Conservation (phyloP, 2,113 vertebrate species). For the Lasiurus borealis region DNA sequence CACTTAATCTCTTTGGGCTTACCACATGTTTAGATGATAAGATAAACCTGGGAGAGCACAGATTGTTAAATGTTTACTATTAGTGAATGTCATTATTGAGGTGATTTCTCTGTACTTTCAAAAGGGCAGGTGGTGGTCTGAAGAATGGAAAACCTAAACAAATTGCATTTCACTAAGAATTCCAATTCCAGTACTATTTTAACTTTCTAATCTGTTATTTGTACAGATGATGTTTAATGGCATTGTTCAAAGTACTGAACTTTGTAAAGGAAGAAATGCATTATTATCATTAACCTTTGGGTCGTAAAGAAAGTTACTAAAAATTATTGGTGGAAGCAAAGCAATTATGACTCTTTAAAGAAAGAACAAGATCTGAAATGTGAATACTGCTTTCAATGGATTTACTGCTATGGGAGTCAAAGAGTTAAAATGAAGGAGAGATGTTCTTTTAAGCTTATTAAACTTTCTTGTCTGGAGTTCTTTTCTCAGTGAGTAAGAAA, state of each 20-base stretch:
- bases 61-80: background rate
- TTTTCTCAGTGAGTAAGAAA: constrained; percentile 87
- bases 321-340: constrained; percentile 73
- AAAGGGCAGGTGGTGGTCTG: background rate
- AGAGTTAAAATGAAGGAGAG: constrained; percentile 86
- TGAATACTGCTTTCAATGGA: constrained; percentile 63
- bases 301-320: constrained; percentile 60
- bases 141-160: constrained; percentile 28
- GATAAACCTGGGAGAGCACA: constrained; percentile 22
- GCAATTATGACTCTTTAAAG: constrained; percentile 75
- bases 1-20: constrained; percentile 3
- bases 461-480: constrained; percentile 91
- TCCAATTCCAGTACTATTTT: constrained; percentile 40
- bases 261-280: constrained; percentile 61
- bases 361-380: constrained; percentile 74
- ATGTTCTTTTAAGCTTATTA: constrained; percentile 82
- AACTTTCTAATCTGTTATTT: constrained; percentile 66
- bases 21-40: constrained; percentile 27
- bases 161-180: background rate
- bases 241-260: constrained; percentile 47
- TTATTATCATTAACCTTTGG: constrained; percentile 50
- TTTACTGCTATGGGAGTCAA: constrained; percentile 78
- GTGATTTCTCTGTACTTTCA: background rate
- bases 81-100: background rate
- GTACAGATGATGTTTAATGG: background rate